phyloP scores from a whole-genome alignment of 2,113 vertebrate species.

The Neopipo cinnamomea region DNA sequence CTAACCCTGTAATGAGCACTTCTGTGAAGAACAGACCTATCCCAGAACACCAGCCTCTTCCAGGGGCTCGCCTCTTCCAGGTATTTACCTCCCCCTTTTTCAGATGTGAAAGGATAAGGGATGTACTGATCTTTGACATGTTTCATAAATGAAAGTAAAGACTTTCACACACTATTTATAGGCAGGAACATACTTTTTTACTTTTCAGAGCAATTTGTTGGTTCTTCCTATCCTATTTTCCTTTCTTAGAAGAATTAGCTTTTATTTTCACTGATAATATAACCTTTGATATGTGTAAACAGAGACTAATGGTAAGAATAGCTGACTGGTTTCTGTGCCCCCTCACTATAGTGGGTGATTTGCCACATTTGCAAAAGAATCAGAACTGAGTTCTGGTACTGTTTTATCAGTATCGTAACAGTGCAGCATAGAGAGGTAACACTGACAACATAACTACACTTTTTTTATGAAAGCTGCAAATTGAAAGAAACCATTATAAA shows the following conservation, averaged over 20 bases:
- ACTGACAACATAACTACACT: background rate
- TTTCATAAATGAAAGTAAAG: background rate
- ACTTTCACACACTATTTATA: background rate
- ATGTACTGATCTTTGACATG: background rate
- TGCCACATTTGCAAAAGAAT: background rate
- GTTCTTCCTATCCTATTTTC: background rate
- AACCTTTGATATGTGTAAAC: background rate
- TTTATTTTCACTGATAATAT: background rate
- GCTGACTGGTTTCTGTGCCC: background rate
- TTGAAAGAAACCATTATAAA: background rate
- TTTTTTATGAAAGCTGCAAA: background rate
- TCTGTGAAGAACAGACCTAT: background rate
- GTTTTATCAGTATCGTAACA: background rate
- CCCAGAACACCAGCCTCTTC: background rate
- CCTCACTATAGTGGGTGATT: background rate
- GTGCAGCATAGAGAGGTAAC: background rate
- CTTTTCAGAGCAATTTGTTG: background rate
- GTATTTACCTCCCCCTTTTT: background rate
- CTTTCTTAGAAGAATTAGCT: background rate
- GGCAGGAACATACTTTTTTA: background rate
- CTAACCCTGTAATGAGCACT: background rate
- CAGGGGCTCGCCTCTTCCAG: rapidly evolving
- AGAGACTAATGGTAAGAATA: background rate
- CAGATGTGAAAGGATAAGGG: background rate
- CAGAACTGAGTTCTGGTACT: background rate